A percentile compares a stretch with the other conserved stretches of the same genome.
Conservation (phyloP, 2,797 vertebrate genomes). For the Anabacerthia variegaticeps region DNA sequence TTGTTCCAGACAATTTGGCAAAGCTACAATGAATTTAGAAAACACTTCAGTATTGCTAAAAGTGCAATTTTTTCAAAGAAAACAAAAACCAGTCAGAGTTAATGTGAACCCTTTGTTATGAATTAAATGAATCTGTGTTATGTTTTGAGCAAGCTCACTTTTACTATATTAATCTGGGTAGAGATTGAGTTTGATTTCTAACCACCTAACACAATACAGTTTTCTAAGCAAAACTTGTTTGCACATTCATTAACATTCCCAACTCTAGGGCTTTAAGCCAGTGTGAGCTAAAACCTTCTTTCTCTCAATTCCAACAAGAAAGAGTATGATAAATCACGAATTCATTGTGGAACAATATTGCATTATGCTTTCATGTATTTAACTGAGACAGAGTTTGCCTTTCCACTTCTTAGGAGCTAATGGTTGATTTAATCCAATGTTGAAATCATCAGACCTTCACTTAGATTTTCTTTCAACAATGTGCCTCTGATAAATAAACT, state of each 20-base stretch:
- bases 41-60: constrained; percentile 45
- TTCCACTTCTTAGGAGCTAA: constrained; percentile 21
- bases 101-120: constrained; percentile 37
- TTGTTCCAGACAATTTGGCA: constrained; percentile 55
- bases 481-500: constrained; percentile 12
- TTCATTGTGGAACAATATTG: neutral
- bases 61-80: constrained; percentile 27
- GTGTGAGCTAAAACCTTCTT: constrained; percentile 16
- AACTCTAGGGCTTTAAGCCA: neutral
- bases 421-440: constrained; percentile 30
- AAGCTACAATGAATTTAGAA: constrained; percentile 37
- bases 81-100: constrained; percentile 34
- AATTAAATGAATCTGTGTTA: constrained; percentile 24
- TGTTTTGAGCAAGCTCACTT: constrained; percentile 39
- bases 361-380: constrained; percentile 16
- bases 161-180: constrained; percentile 2
- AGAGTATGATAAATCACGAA: constrained; percentile 10
- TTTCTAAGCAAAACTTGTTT: constrained; percentile 31
- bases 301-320: neutral
- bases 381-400: neutral
- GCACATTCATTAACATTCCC: constrained; percentile 4
- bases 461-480: neutral
- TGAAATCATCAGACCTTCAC: neutral
- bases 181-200: constrained; percentile 21
- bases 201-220: neutral